Conservation (phyloP, 2,888 invertebrate species). For the Macaria liturata region DNA sequence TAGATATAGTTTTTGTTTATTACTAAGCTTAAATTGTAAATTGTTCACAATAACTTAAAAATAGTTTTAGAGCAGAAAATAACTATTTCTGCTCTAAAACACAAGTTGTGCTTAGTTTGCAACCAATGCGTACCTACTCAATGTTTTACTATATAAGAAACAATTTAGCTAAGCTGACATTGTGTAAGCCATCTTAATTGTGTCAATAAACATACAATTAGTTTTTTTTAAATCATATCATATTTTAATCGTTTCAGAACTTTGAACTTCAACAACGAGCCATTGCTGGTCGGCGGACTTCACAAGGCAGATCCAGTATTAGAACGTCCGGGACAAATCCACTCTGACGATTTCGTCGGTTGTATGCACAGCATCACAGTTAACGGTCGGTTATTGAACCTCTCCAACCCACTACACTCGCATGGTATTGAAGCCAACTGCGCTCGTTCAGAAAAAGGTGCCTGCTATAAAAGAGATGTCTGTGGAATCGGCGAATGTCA, state of each 20-base stretch:
- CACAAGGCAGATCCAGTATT: conserved; percentile 92
- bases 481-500: conserved; percentile 87
- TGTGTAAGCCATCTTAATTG: too few species aligned
- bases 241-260: conserved; percentile 85
- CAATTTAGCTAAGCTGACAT: too few species aligned
- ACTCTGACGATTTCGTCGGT: conserved; percentile 96
- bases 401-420: conserved; percentile 89
- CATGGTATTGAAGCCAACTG: conserved; percentile 90
- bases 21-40: too few species aligned
- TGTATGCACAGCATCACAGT: conserved; percentile 96
- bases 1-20: too few species aligned
- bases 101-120: too few species aligned
- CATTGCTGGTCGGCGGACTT: conserved; percentile 93
- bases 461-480: conserved; percentile 84
- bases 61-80: too few species aligned
- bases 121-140: too few species aligned
- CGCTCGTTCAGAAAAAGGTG: conserved; percentile 86
- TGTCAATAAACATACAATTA: too few species aligned
- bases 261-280: conserved; percentile 95
- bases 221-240: background rate
- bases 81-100: too few species aligned
- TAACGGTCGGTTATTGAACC: conserved; percentile 92
- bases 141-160: too few species aligned
- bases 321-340: conserved; percentile 94
- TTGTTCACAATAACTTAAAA: too few species aligned